phyloP scores from a whole-genome alignment of 1,140 invertebrate species.

The Sipha flava region DNA sequence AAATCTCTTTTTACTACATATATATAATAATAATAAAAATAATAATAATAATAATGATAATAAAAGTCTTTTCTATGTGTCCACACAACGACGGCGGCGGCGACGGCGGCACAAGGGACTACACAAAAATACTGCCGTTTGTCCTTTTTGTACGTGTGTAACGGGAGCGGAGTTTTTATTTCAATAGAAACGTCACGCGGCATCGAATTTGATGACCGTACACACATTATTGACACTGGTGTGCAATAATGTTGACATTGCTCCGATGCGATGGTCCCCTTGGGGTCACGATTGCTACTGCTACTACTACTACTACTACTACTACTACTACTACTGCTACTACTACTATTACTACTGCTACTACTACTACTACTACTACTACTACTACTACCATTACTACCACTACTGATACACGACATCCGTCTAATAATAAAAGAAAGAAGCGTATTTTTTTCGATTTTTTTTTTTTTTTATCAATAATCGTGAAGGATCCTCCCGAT shows the following conservation, averaged over 20 bases:
- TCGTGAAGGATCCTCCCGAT: slow-evolving; percentile 20
- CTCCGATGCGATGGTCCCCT: slow-evolving; percentile 1
- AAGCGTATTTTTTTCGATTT: neutral
- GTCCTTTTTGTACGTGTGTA: slow-evolving; percentile 9
- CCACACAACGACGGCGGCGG: too few species aligned
- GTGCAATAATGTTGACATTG: slow-evolving; percentile 31
- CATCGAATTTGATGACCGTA: slow-evolving; percentile 31
- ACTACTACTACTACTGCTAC: neutral
- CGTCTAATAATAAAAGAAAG: slow-evolving; percentile 31
- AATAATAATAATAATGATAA: too few species aligned
- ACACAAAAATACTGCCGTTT: slow-evolving; percentile 19
- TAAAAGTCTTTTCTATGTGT: neutral
- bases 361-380: neutral
- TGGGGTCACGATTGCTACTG: neutral
- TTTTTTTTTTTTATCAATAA: slow-evolving; percentile 20
- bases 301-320: neutral
- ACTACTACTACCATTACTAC: neutral
- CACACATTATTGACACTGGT: slow-evolving; percentile 29
- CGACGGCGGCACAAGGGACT: neutral
- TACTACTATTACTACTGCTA: neutral
- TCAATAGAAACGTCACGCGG: slow-evolving; percentile 30
- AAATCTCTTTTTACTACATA: slow-evolving; percentile 10
- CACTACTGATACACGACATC: too few species aligned
- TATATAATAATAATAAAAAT: too few species aligned
- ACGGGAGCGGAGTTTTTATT: slow-evolving; percentile 25